Conservation (phyloP, 2,888 invertebrate species). For the Bellardia bayeri region DNA sequence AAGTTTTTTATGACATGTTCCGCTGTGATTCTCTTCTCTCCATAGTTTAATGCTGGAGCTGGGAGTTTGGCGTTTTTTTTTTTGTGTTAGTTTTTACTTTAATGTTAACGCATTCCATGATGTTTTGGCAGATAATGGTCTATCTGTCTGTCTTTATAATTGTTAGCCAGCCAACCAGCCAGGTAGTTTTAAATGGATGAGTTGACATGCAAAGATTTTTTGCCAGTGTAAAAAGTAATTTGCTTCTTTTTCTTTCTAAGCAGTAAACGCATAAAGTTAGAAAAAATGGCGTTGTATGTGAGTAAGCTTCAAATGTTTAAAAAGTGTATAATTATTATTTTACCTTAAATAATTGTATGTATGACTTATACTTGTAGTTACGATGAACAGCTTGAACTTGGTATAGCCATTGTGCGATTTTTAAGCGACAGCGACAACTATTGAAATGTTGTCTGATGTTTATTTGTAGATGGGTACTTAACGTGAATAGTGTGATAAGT, state of each 20-base stretch:
- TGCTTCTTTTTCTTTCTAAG: not conserved
- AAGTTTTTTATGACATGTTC: constrained; percentile 58
- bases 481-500: not conserved
- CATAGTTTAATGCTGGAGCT: constrained; percentile 49
- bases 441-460: constrained; percentile 11
- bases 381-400: constrained; percentile 20
- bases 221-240: constrained; percentile 40
- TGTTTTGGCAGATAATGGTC: constrained; percentile 29
- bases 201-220: constrained; percentile 71
- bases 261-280: constrained; percentile 44
- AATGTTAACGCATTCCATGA: constrained; percentile 49
- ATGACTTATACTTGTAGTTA: not conserved
- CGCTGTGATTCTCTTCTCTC: constrained; percentile 47
- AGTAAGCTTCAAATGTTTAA: constrained; percentile 42
- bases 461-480: too few relatives aligned
- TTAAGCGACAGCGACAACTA: constrained; percentile 17
- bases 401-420: constrained; percentile 12
- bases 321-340: constrained; percentile 67
- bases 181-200: constrained; percentile 6
- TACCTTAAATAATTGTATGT: constrained; percentile 57
- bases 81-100: constrained; percentile 2
- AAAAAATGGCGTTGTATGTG: constrained; percentile 51
- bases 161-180: constrained; percentile 6
- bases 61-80: constrained; percentile 47
- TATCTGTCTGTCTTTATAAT: constrained; percentile 11